Evolutionary conservation across 2,113 vertebrate genomes (phyloP).

Genomic region (Sinocyclocheilus anophthalmus): DNA sequence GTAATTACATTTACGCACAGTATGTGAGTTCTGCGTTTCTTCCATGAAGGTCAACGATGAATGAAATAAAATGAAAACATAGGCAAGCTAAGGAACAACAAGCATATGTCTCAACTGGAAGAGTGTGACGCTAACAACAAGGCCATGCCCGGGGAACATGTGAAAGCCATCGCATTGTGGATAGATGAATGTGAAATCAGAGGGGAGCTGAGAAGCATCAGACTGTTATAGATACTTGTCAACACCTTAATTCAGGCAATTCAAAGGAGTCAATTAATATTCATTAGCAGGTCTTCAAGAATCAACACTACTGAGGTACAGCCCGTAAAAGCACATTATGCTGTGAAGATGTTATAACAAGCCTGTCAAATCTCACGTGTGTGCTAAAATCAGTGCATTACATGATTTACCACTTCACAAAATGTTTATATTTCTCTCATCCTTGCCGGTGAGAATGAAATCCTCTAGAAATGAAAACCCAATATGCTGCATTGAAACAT

Average conservation of each 20-base stretch:
- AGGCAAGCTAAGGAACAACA: too few species aligned
- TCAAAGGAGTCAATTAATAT: conserved; percentile 11
- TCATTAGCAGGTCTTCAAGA: conserved; percentile 11
- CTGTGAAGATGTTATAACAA: conserved; percentile 13
- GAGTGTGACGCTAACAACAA: too few species aligned
- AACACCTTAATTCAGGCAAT: neutral
- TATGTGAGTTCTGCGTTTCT: neutral
- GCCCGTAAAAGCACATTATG: neutral
- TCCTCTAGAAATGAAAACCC: neutral
- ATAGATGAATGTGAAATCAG: neutral
- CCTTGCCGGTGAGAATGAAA: neutral
- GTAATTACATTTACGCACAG: conserved; percentile 16
- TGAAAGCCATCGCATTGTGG: neutral
- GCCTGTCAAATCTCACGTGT: neutral
- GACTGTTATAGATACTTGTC: neutral
- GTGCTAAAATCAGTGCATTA: neutral
- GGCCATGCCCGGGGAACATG: neutral
- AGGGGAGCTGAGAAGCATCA: conserved; percentile 1
- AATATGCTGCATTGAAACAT: neutral
- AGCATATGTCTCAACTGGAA: too few species aligned
- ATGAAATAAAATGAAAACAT: neutral
- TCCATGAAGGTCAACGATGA: neutral
- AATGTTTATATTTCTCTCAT: conserved; percentile 2
- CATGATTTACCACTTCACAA: neutral
- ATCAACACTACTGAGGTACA: neutral